These are phyloP conservation scores for Speoplatyrhinus poulsoni DNA, from an alignment of 2,113 vertebrate genomes.

Conservation along the genomic window DNA sequence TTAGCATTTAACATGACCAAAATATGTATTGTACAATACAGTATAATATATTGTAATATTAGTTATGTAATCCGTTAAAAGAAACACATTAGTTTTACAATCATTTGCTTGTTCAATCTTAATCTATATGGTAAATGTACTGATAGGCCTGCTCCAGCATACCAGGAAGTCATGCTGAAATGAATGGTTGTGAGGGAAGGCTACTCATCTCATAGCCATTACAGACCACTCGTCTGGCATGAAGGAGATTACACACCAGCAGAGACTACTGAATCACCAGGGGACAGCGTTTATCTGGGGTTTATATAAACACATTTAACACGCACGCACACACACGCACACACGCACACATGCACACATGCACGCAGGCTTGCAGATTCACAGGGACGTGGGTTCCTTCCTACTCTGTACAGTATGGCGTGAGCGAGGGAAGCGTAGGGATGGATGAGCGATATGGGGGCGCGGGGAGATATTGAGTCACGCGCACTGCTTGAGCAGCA, in stretches of 20 bases:
- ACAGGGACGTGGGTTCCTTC: constrained; percentile 6
- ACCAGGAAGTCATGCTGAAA: not conserved
- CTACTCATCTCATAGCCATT: constrained; percentile 1
- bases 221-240: constrained; percentile 22
- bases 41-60: too few relatives aligned
- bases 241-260: constrained; percentile 8
- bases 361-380: constrained; percentile 3
- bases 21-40: too few relatives aligned
- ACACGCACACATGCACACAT: constrained; percentile 8
- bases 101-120: too few relatives aligned
- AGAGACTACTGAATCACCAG: constrained; percentile 7
- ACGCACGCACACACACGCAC: not conserved
- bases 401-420: constrained; percentile 46
- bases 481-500: constrained; percentile 65
- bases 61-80: too few relatives aligned
- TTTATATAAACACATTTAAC: constrained; percentile 8
- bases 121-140: not conserved
- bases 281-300: constrained; percentile 7
- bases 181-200: not conserved
- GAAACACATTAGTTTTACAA: too few relatives aligned
- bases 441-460: constrained; percentile 65
- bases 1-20: too few relatives aligned
- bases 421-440: constrained; percentile 62
- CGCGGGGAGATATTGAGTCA: constrained; percentile 71
- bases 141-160: not conserved